Conservation (phyloP, 2,113 vertebrate genomes). For the Ciconia maguari region DNA sequence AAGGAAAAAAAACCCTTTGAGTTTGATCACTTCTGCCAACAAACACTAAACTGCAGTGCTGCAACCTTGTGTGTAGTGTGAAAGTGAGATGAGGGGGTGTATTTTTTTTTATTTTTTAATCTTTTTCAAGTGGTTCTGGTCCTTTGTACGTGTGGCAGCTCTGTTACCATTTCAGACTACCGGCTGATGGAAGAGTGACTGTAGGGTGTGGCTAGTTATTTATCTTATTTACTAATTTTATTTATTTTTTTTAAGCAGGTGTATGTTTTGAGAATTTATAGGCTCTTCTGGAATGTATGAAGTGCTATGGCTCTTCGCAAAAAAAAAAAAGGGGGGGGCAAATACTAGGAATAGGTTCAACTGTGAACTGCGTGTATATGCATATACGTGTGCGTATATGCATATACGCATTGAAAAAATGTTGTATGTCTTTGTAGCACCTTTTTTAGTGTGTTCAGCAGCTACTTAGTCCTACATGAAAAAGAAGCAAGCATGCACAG, state of each 20-base stretch:
- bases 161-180: not conserved
- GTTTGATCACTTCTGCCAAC: not conserved
- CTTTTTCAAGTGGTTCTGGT: not conserved
- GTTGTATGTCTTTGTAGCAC: not conserved
- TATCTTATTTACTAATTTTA: not conserved
- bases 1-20: not conserved
- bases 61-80: not conserved
- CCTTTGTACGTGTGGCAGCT: not conserved
- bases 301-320: not conserved
- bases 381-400: no score
- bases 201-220: not conserved
- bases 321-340: not conserved
- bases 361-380: accelerated
- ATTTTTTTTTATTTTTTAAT: not conserved
- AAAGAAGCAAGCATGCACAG: accelerated
- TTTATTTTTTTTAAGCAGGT: not conserved
- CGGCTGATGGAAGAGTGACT: not conserved
- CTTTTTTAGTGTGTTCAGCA: not conserved
- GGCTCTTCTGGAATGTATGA: not conserved
- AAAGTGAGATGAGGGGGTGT: not conserved
- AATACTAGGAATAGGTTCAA: not conserved
- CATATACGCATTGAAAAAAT: not conserved
- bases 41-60: not conserved
- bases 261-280: not conserved
- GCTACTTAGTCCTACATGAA: not conserved